Evolutionary conservation across 2,113 vertebrate species (phyloP).

Genomic region (Sclerurus mexicanus): DNA sequence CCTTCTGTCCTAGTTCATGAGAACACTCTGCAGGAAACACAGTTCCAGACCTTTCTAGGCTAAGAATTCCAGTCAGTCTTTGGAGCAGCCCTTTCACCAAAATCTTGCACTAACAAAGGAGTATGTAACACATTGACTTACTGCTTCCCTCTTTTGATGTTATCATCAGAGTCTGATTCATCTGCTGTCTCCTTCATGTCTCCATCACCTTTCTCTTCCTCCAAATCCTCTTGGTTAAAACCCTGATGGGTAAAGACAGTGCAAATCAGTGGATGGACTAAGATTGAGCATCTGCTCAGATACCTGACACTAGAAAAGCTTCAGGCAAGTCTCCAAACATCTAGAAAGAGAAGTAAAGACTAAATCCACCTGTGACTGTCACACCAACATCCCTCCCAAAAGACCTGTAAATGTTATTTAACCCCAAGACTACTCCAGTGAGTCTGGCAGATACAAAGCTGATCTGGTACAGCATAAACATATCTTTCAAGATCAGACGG

Average conservation of each 20-base stretch:
- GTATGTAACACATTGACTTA: conserved; percentile 44
- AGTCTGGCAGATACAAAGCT: neutral
- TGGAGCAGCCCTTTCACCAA: neutral
- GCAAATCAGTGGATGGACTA: neutral
- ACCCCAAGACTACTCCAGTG: neutral
- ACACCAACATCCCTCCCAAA: neutral
- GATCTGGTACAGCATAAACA: neutral
- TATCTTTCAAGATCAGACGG: neutral
- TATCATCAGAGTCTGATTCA: conserved; percentile 93
- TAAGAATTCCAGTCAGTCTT: neutral
- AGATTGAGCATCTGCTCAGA: neutral
- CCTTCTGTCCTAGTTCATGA: neutral
- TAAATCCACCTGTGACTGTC: neutral
- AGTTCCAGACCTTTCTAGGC: neutral
- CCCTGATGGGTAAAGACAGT: conserved; percentile 76
- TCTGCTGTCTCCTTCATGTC: conserved; percentile 69
- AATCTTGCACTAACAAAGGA: neutral
- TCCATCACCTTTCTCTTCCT: conserved; percentile 81
- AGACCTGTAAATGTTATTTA: neutral
- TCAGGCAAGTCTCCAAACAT: neutral
- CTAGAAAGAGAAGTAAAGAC: neutral
- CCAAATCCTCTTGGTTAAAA: conserved; percentile 97
- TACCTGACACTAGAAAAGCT: neutral
- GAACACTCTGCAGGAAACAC: neutral
- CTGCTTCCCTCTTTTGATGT: conserved; percentile 89